Evolutionary conservation across 2,113 vertebrate genomes (phyloP).

Genomic region (Rhabdornis inornatus): DNA sequence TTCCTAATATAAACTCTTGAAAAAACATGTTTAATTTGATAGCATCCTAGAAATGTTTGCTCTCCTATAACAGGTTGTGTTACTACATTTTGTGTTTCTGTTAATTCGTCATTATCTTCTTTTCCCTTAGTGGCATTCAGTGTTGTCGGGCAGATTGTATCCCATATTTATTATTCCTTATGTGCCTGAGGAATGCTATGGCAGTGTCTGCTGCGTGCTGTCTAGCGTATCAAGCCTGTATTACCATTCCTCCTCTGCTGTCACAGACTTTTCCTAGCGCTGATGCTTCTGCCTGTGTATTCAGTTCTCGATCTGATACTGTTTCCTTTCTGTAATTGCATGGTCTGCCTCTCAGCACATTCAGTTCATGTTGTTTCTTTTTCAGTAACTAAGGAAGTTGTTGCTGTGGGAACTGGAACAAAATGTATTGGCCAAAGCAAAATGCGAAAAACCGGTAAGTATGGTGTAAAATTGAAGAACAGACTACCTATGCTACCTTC

Average conservation of each 20-base stretch:
- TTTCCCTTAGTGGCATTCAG: background rate
- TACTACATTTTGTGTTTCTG: background rate
- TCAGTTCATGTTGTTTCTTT: background rate
- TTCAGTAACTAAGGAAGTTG: constrained; percentile 81
- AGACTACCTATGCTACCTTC: background rate
- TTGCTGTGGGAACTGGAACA: constrained; percentile 93
- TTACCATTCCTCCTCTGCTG: background rate
- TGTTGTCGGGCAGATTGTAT: background rate
- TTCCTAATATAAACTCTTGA: background rate
- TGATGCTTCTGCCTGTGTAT: background rate
- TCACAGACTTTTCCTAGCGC: background rate
- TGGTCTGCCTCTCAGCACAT: background rate
- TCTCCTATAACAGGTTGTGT: background rate
- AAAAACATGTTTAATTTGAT: background rate
- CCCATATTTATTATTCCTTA: background rate
- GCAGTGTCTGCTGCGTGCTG: background rate
- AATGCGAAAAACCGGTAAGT: constrained; percentile 86
- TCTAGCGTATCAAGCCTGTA: background rate
- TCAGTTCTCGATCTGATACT: background rate
- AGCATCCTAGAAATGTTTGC: background rate
- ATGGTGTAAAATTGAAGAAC: background rate
- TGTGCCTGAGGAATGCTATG: fast-evolving
- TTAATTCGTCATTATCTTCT: background rate
- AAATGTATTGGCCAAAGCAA: constrained; percentile 89
- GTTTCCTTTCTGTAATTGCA: background rate